phyloP scores from a whole-genome alignment of 2,113 vertebrate genomes.

The human region GRCh38 chr6:56590501-56591000 shows the following conservation, averaged over 20 bases:
- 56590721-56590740: neutral
- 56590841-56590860: neutral
- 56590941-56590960: neutral
- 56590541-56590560: neutral
- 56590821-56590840: too few species aligned
- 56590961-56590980: neutral
- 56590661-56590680: neutral
- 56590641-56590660: neutral
- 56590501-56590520: neutral
- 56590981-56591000: neutral
- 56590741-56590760: neutral
- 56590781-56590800: accelerated
- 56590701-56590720: too few species aligned
- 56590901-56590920: neutral
- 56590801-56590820: neutral
- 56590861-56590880: neutral
- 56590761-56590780: accelerated
- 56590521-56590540: neutral
- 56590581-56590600: neutral
- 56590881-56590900: neutral
- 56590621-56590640: neutral
- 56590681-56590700: accelerated
- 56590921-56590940: neutral
- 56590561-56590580: neutral
- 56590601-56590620: neutral